Percentiles rank a stretch among this genome's conserved stretches.
phyloP scores from a whole-genome alignment of 2,797 vertebrate genomes.

The Valencia hispanica region DNA sequence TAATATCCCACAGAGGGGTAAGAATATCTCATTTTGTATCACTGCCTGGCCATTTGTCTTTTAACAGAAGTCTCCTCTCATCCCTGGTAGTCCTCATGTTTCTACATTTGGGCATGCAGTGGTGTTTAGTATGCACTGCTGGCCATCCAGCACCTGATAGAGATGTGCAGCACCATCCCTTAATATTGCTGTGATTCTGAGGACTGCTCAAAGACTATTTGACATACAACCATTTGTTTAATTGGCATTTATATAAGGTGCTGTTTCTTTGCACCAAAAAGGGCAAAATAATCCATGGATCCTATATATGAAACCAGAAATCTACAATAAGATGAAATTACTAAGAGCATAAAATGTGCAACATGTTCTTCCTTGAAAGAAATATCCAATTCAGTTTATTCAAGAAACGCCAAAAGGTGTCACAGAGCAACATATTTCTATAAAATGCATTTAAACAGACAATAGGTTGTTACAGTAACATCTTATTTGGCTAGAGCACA shows the following conservation, averaged over 20 bases:
- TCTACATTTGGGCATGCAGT: slow-evolving; percentile 51
- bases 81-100: slow-evolving; percentile 64
- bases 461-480: not conserved
- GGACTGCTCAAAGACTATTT: slow-evolving; percentile 36
- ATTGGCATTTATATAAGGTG: not conserved
- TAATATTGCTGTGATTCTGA: slow-evolving; percentile 43
- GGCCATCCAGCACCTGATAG: slow-evolving; percentile 59
- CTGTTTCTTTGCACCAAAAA: slow-evolving; percentile 18
- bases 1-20: slow-evolving; percentile 22
- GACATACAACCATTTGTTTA: slow-evolving; percentile 33
- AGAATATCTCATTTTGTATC: slow-evolving; percentile 48
- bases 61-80: slow-evolving; percentile 54
- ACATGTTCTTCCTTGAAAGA: not conserved
- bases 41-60: slow-evolving; percentile 48
- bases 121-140: slow-evolving; percentile 74
- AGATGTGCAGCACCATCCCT: slow-evolving; percentile 57
- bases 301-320: slow-evolving; percentile 7
- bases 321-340: slow-evolving; percentile 10
- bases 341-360: not conserved
- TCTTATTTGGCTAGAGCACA: slow-evolving; percentile 23
- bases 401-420: not conserved
- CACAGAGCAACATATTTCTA: not conserved
- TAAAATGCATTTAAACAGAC: not conserved
- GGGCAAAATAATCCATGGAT: not conserved
- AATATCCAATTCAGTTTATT: not conserved